Conservation (phyloP, 2,113 vertebrate species). For the Balaeniceps rex region DNA sequence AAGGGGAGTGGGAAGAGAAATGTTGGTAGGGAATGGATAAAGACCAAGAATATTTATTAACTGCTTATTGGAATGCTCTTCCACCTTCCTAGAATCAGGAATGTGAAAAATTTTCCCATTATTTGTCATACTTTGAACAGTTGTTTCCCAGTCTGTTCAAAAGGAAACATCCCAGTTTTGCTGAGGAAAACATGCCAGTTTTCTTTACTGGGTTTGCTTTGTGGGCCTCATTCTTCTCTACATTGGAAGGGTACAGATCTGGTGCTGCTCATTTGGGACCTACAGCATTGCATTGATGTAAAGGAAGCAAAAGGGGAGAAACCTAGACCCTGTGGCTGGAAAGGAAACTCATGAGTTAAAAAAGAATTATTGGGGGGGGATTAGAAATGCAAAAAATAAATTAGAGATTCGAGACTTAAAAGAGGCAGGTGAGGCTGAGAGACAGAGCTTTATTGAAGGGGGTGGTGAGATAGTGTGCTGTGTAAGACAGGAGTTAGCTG, state of each 20-base stretch:
- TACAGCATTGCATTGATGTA: neutral
- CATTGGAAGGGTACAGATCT: neutral
- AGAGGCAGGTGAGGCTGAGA: conserved; percentile 25
- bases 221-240: neutral
- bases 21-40: neutral
- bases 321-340: neutral
- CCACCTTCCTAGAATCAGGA: neutral
- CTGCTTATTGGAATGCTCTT: neutral
- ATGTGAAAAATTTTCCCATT: neutral
- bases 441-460: conserved; percentile 39
- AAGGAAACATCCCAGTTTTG: neutral
- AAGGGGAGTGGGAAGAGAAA: neutral
- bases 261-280: neutral
- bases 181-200: neutral
- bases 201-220: neutral
- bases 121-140: neutral
- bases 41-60: neutral
- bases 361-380: neutral
- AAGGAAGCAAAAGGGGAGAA: neutral
- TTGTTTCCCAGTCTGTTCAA: neutral
- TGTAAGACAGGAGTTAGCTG: conserved; percentile 32
- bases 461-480: conserved; percentile 25
- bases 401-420: conserved; percentile 5
- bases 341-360: neutral
- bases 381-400: conserved; percentile 30